Percentiles rank a stretch among this genome's conserved stretches.
phyloP scores from a whole-genome alignment of 2,888 invertebrate species.

The Eilema caniola region DNA sequence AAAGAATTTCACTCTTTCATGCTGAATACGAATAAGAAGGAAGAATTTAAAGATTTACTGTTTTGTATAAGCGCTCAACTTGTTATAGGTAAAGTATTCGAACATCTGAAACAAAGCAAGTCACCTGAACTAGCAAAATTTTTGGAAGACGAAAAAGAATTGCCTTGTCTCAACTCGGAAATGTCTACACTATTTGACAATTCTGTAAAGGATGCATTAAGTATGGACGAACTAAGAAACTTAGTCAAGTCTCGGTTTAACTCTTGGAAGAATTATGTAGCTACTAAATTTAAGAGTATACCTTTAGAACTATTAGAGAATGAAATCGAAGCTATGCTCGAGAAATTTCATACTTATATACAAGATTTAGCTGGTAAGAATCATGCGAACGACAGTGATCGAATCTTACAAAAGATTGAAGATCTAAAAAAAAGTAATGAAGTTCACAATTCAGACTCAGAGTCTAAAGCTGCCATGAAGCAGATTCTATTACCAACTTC shows the following conservation, averaged over 20 bases:
- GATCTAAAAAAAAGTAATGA: conserved; percentile 64
- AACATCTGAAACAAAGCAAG: conserved; percentile 74
- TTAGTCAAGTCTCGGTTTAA: conserved; percentile 70
- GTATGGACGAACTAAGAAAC: conserved; percentile 74
- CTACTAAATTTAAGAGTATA: conserved; percentile 71
- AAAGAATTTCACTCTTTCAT: conserved; percentile 69
- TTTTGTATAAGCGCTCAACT: conserved; percentile 78
- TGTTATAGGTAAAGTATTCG: conserved; percentile 77
- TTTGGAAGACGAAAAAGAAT: conserved; percentile 68
- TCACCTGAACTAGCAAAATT: conserved; percentile 71
- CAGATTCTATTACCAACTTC: conserved; percentile 71
- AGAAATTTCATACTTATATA: conserved; percentile 77
- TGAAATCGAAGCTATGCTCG: conserved; percentile 75
- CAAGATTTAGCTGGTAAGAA: conserved; percentile 70
- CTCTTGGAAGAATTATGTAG: conserved; percentile 76
- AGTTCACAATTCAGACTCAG: conserved; percentile 59
- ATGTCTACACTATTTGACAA: conserved; percentile 74
- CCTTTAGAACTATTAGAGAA: conserved; percentile 72
- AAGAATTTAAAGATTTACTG: conserved; percentile 73
- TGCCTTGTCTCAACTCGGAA: conserved; percentile 66
- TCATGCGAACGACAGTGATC: conserved; percentile 60
- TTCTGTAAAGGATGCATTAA: conserved; percentile 74
- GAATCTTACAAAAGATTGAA: conserved; percentile 72
- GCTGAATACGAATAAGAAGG: conserved; percentile 68
- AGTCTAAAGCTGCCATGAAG: conserved; percentile 68